Base-by-base conservation (phyloP, 2,888 invertebrate species). In the Laothoe populi region DNA sequence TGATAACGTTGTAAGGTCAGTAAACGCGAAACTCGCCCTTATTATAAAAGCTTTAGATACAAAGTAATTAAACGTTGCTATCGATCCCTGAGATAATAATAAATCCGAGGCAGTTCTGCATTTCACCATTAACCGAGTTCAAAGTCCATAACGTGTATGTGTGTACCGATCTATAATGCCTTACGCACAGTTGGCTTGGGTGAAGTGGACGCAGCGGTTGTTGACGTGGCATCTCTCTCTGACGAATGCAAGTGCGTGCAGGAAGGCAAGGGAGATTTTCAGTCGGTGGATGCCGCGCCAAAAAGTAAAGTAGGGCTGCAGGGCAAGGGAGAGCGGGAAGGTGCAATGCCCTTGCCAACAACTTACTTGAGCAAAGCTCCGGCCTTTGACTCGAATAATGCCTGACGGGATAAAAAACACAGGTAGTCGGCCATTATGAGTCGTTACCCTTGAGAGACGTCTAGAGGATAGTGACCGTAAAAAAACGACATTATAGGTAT, bases 261-360 rank as follows among this genome's bases (percentile, higher is more conserved):
- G 70, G 84, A 74, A 75, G 71, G 87, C 81, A 82, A 84, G 82
- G 85, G 87, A 88, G 80, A 81, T 70, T 70, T 66, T 71, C 78
- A 80, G 82, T 86, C 71, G 75, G 77, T 79, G 79, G 81, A 83
- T 87, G 81, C 88, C 73, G 74, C 86, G 85, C 77, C 74, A 75
- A 86, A 88, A 86, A 78, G 78, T 79, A 88, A 92, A 87, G 88
- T 91, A 90, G 92, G 92, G 92, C 91, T 91, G 83, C 89, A 90
- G 90, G 88, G 90, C 86, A 90, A 90, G 90, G 91, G 91, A 90
- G 90, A 88, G 83, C 86, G 86, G 83, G 80, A 84, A 88, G 89
- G 92, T 84, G 88, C 91, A 91, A 83, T 91, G 92, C 90, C 92
- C 92, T 90, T 86, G 84, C 84, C 79, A 80, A 83, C 80, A 79